Conservation (phyloP, 2,113 vertebrate species). For the Melanerpes aurifrons region DNA sequence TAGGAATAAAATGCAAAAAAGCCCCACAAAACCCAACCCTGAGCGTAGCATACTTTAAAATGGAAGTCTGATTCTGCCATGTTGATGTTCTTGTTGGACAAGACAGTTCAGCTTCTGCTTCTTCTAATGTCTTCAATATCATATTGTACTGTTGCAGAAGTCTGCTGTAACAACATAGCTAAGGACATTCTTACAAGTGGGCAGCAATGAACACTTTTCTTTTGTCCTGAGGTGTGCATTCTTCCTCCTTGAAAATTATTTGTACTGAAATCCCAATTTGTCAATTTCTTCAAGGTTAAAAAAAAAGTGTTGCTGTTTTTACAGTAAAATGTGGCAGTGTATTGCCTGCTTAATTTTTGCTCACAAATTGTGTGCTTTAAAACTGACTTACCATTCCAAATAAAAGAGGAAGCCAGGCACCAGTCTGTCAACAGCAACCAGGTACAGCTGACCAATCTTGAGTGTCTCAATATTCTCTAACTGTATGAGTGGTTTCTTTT, state of each 20-base stretch:
- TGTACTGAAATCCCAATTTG: background rate
- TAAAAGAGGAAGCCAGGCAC: background rate
- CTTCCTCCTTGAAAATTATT: background rate
- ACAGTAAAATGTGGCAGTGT: background rate
- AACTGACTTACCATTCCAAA: background rate
- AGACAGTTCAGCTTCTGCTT: background rate
- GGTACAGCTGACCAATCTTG: background rate
- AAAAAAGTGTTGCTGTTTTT: background rate
- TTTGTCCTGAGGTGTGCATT: background rate
- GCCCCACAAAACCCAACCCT: rapidly evolving
- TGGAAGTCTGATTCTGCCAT: background rate
- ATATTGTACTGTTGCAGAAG: background rate
- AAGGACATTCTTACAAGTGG: background rate
- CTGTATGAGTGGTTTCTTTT: too few species aligned
- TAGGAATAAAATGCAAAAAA: background rate
- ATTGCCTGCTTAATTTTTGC: background rate
- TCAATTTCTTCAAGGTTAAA: background rate
- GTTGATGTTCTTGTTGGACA: background rate
- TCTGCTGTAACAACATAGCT: background rate
- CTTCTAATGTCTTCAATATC: background rate
- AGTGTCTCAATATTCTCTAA: background rate
- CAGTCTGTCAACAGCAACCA: background rate
- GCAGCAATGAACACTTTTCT: background rate
- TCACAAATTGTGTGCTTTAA: background rate
- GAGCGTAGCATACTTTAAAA: background rate